Evolutionary conservation across 1,140 invertebrate species (phyloP).

Genomic region (Eumaeus atala): DNA sequence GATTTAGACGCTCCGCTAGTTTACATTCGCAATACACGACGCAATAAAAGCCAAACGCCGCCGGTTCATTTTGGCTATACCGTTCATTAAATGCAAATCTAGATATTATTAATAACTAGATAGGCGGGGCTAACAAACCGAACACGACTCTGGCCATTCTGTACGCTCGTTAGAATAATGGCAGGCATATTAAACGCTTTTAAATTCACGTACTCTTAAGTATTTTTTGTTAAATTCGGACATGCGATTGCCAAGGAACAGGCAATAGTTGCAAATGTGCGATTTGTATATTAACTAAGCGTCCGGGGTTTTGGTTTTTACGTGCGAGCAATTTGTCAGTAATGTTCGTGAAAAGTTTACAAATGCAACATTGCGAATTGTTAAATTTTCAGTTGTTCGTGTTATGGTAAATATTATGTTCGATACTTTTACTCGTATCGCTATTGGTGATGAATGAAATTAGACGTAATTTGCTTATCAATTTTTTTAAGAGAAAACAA

Average conservation of each 20-base stretch:
- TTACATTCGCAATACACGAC: conserved; percentile 10
- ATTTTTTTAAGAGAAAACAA: too few relatives aligned
- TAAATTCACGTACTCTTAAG: conserved; percentile 19
- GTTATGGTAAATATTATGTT: too few relatives aligned
- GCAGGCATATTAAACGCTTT: conserved; percentile 18
- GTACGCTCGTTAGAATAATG: conserved; percentile 22
- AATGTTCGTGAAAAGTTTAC: too few relatives aligned
- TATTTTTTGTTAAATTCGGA: conserved; percentile 18
- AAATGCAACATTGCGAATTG: too few relatives aligned
- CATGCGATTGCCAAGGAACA: conserved; percentile 24
- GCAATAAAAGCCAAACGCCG: conserved; percentile 29
- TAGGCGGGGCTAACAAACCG: conserved; percentile 24
- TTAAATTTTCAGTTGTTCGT: too few relatives aligned
- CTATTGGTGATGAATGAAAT: too few relatives aligned
- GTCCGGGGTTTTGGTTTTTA: too few relatives aligned
- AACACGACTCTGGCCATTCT: conserved; percentile 22
- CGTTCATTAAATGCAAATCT: conserved; percentile 37
- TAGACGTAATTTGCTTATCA: too few relatives aligned
- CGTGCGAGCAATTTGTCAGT: too few relatives aligned
- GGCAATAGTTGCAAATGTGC: conserved; percentile 1
- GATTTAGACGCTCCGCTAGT: neutral
- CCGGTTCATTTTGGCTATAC: conserved; percentile 31
- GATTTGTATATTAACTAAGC: conserved; percentile 12
- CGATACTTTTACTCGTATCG: too few relatives aligned
- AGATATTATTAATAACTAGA: conserved; percentile 32